These are phyloP conservation scores for Drosophila incognita DNA, from an alignment of 2,888 invertebrate species.

Conservation along the genomic window DNA sequence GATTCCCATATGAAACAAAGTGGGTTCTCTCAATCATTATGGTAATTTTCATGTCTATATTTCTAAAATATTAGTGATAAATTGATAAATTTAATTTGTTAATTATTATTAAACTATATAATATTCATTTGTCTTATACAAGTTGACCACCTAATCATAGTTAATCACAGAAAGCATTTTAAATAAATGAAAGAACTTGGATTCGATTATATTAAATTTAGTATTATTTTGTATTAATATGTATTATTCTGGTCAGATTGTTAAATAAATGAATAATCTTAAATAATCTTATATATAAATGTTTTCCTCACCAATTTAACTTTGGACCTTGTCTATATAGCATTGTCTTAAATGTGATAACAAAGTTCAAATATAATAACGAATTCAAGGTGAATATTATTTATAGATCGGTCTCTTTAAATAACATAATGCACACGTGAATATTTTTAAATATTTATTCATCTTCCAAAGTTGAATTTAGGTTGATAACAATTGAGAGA, in stretches of 20 bases:
- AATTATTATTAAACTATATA: neutral
- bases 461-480: neutral
- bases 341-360: conserved; percentile 1
- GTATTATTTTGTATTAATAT: neutral
- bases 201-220: neutral
- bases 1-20: conserved; percentile 1
- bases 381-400: conserved; percentile 4
- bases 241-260: neutral
- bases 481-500: neutral
- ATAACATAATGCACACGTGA: neutral
- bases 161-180: neutral
- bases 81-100: neutral
- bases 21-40: neutral
- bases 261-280: too few relatives aligned
- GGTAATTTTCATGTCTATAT: neutral
- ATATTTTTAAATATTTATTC: neutral
- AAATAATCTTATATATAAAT: neutral
- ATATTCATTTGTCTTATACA: neutral
- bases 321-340: neutral
- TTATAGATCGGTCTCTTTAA: neutral
- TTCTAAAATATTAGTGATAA: neutral
- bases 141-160: neutral
- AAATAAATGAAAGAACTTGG: neutral
- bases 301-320: neutral
- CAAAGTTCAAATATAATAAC: neutral